Conservation (phyloP, 2,888 invertebrate species). For the Ophioninae sp. region DNA sequence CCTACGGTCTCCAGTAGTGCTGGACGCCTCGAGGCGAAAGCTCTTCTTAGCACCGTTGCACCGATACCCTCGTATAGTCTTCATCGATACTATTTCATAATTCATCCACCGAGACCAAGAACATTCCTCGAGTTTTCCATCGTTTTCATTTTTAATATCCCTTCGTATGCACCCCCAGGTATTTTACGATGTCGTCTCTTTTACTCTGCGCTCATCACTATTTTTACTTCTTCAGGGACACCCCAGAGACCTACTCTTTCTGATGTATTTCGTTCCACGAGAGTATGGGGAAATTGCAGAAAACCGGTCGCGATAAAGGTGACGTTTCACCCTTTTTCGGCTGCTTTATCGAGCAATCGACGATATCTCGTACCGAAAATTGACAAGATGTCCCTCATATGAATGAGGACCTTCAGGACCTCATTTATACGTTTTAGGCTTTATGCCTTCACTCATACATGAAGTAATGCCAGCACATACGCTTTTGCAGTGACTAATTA, state of each 20-base stretch:
- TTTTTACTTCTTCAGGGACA: background rate
- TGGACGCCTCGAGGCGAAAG: constrained; percentile 18
- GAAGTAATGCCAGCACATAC: too few species aligned
- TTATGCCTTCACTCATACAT: too few species aligned
- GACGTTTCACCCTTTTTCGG: background rate
- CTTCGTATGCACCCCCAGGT: background rate
- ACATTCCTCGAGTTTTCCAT: constrained; percentile 11
- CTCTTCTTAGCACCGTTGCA: background rate
- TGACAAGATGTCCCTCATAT: too few species aligned
- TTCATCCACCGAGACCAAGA: constrained; percentile 7
- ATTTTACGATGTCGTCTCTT: background rate
- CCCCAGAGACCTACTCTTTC: background rate
- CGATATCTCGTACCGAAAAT: background rate
- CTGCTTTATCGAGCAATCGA: background rate
- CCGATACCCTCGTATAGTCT: background rate
- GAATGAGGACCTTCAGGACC: too few species aligned
- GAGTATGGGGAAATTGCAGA: background rate
- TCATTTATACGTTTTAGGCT: too few species aligned
- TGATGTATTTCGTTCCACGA: background rate
- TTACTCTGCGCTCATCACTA: background rate
- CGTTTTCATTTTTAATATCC: background rate
- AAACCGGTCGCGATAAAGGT: background rate
- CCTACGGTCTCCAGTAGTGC: constrained; percentile 11
- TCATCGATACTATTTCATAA: background rate
- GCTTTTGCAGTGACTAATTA: too few species aligned